Base-by-base conservation (phyloP, 2,113 vertebrate genomes). In the Cheilinus undulatus region DNA sequence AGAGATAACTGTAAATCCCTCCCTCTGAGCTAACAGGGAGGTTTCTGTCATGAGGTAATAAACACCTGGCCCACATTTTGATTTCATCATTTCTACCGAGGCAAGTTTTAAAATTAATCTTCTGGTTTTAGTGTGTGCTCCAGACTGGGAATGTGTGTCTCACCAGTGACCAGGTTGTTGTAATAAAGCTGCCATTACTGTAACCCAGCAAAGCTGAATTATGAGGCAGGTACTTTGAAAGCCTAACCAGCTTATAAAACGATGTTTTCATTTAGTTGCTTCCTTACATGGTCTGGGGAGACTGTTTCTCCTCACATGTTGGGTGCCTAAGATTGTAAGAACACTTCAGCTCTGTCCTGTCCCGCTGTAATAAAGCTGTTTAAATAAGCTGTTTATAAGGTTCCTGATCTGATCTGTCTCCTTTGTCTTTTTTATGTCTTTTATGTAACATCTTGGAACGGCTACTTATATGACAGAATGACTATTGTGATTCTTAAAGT, bases 401-500 rank as follows among this genome's bases (percentile, higher is more conserved):
- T 17, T 19, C 13, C 5, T 40, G 6, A 32, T 43, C 34, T 72
- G 22, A 7, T 36, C 22, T 9, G 19, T 56, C 3, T 22, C 14
- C 4, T 15, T 4, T 34, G 40, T 42, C 24, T 38, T n/a, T 14
- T 13, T 34, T 30, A 17, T 48, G 8, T 45, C 20, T n/a, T 0
- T 2, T n/a, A 20, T 17, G n/a, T 15, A 22, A 36, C 13, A 51
- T 19, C 40, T 38, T 69, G 38, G 12, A 4, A 8, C 43, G 7
- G 19, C 64, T 49, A 49, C 32, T 52, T 19, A 57, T 72, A 67
- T 40, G 67, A 68, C 53, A 43, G 19, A 57, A 24, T 54, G 61
- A 60, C 51, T 40, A 14, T 2, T 20, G 12, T 26, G 7, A 57
- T 24, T 24, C 12, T 69, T 17, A 42, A 34, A 48, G 0, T 62